Percentiles rank a stretch among this genome's conserved stretches.
Conservation (phyloP, 2,113 vertebrate species). For the Pelobates fuscus region DNA sequence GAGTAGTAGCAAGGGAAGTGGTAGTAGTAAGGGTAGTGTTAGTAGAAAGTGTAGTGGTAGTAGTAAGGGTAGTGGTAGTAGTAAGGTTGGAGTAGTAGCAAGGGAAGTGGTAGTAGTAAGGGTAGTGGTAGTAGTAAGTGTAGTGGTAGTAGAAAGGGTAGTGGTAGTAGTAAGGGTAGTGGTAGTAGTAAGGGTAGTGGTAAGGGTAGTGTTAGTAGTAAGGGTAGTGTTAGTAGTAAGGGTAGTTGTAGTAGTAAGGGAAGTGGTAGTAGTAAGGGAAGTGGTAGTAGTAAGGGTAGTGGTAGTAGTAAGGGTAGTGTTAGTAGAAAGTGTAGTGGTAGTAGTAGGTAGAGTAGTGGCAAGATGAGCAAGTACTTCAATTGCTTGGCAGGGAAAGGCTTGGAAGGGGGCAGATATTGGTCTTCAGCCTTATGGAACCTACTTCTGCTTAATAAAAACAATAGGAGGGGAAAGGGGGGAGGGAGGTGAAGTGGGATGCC, state of each 20-base stretch:
- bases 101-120: background rate
- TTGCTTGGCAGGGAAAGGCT: no score
- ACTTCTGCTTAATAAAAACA: no score
- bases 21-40: background rate
- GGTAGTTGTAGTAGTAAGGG: background rate
- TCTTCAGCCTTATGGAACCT: no score
- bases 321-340: background rate
- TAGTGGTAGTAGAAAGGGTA: background rate
- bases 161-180: background rate
- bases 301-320: background rate
- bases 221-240: background rate
- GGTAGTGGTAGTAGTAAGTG: background rate
- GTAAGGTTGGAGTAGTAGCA: background rate
- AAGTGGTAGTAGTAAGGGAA: background rate
- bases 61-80: background rate
- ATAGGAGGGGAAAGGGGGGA: no score
- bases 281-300: background rate
- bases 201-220: background rate
- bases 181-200: background rate
- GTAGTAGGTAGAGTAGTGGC: background rate
- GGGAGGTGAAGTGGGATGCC: no score
- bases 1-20: background rate
- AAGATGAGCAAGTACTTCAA: no score
- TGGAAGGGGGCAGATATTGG: no score
- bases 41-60: background rate